Evolutionary conservation across 2,888 invertebrate genomes (phyloP).

Genomic region (Plemyria rubiginata): DNA sequence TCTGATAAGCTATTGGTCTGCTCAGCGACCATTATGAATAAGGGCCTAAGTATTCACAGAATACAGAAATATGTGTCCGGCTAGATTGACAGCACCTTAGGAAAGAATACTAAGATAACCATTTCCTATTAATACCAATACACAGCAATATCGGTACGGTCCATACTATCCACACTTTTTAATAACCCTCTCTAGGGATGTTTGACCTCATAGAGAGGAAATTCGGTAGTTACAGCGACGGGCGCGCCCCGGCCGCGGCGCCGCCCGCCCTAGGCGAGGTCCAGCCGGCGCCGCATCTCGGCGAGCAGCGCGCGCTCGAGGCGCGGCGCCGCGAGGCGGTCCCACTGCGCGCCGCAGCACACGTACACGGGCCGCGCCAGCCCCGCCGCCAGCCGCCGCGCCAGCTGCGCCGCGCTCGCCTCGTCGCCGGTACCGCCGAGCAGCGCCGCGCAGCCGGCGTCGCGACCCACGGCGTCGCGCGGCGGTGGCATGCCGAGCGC

Average conservation of each 20-base stretch:
- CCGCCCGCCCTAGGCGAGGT: neutral
- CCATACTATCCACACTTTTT: no score
- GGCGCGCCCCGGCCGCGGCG: neutral
- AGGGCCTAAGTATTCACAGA: no score
- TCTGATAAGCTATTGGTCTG: no score
- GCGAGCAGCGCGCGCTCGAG: conserved; percentile 50
- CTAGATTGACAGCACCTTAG: no score
- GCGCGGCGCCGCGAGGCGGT: conserved; percentile 52
- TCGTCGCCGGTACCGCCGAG: conserved; percentile 44
- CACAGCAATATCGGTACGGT: no score
- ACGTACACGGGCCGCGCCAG: conserved; percentile 54
- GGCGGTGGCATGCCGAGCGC: conserved; percentile 33
- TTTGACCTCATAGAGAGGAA: no score
- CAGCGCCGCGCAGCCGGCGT: conserved; percentile 44
- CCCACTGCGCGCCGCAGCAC: conserved; percentile 47
- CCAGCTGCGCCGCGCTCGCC: conserved; percentile 49
- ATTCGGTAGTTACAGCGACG: no score
- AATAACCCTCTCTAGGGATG: no score
- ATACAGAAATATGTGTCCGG: no score
- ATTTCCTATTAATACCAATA: no score
- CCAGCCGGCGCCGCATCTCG: conserved; percentile 35
- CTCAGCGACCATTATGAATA: no score
- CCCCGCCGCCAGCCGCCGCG: conserved; percentile 45
- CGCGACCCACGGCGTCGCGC: conserved; percentile 27
- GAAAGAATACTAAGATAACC: no score